phyloP scores from a whole-genome alignment of 2,113 vertebrate species.

The Arenaria interpres region DNA sequence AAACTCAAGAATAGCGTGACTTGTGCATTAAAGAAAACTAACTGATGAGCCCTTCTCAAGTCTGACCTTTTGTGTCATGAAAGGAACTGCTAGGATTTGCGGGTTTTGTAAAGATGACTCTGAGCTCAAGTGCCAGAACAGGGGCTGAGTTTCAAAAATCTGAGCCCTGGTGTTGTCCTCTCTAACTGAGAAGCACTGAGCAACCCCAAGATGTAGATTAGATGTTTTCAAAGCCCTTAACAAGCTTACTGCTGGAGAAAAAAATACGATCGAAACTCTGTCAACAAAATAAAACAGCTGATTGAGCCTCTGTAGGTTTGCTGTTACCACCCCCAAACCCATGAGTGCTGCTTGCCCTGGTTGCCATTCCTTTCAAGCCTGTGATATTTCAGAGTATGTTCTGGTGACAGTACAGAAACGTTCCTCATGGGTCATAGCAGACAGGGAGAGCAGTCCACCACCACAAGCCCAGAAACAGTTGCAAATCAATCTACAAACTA shows the following conservation, averaged over 20 bases:
- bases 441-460: accelerated
- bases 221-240: background rate
- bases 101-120: background rate
- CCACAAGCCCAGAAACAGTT: background rate
- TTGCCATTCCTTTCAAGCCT: background rate
- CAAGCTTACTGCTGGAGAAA: background rate
- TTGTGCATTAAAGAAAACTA: background rate
- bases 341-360: background rate
- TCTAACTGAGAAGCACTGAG: background rate
- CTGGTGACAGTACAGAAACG: background rate
- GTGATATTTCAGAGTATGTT: background rate
- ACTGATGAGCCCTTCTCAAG: background rate
- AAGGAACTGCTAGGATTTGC: background rate
- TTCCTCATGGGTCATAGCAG: background rate
- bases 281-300: background rate
- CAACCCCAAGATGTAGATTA: background rate
- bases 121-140: background rate
- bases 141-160: background rate
- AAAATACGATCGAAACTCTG: background rate
- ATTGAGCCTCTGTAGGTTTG: background rate
- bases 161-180: background rate
- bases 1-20: background rate
- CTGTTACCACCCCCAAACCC: background rate
- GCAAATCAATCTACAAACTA: background rate
- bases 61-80: background rate